A percentile compares a stretch with the other conserved stretches of the same genome.
These are phyloP conservation scores for Drosophila niveifrons DNA, from an alignment of 2,888 invertebrate genomes.

Conservation along the genomic window DNA sequence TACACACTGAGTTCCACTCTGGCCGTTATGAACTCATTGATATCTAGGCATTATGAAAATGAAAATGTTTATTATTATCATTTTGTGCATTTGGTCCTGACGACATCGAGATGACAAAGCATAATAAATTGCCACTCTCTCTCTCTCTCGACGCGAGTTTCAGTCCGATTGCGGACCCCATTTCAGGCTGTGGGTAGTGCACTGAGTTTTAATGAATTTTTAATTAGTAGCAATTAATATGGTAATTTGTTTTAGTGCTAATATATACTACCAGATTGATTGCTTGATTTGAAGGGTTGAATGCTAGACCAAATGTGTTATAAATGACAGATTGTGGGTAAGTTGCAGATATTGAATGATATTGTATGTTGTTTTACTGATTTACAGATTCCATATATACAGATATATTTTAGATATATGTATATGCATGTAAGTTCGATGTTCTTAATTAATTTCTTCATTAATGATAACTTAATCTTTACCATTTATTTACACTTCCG, in stretches of 20 bases:
- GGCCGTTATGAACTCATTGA: conserved; percentile 78
- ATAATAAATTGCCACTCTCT: conserved; percentile 68
- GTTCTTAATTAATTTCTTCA: conserved; percentile 72
- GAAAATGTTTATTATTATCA: conserved; percentile 80
- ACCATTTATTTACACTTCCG: conserved; percentile 69
- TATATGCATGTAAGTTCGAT: neutral
- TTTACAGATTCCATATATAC: neutral
- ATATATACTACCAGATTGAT: conserved; percentile 38
- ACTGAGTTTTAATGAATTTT: conserved; percentile 77
- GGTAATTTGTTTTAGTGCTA: conserved; percentile 78
- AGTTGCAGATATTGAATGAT: neutral
- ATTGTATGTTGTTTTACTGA: too few relatives aligned
- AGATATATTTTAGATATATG: neutral
- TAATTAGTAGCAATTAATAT: conserved; percentile 83
- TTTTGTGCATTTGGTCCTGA: conserved; percentile 66
- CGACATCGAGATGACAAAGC: conserved; percentile 77
- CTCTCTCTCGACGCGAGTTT: conserved; percentile 14
- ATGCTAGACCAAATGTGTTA: neutral
- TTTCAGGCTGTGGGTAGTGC: conserved; percentile 21
- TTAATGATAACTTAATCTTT: conserved; percentile 74
- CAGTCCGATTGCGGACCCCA: conserved; percentile 23
- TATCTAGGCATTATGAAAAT: conserved; percentile 71
- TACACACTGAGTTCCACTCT: conserved; percentile 60
- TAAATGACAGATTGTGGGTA: neutral
- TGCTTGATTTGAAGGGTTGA: neutral